Base-by-base conservation (phyloP, 2,797 vertebrate genomes). In the Mormyrus proboscirostris region DNA sequence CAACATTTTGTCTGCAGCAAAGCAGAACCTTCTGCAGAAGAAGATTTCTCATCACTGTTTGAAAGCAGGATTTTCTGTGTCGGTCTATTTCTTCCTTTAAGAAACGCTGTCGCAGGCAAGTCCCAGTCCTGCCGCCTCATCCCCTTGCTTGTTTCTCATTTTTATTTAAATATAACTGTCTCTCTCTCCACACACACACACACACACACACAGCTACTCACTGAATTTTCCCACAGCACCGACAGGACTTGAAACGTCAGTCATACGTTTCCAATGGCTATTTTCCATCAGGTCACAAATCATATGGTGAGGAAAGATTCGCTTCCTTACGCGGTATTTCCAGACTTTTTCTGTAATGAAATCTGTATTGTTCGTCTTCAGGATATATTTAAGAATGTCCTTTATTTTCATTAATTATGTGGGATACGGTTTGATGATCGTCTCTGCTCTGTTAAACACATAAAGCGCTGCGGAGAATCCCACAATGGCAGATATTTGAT, bases 191-290 rank as follows among this genome's bases (percentile, higher is more conserved):
- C 57, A 59, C 7, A 62, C n/a, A 62, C 57, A 25, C 59, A 22
- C 8, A 25, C 22, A 25, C 59, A 9, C 29, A 69, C 65, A 73
- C 82, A 89, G 90, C 90, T 89, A 89, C 88, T 91, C 69, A 86
- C 87, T 84, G 82, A 87, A 84, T 86, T 93, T 93, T 92, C 91
- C 91, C 92, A 92, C 89, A 93, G 91, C 89, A 88, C 50, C 65
- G 25, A 89, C 53, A 89, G 53, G 19, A 87, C 84, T 53, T 51
- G 59, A 38, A 69, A 76, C 86, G 51, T 79, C 79, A 49, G 69
- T 51, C 83, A 50, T 49, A 50, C 49, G 4, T 76, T 25, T 87
- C 10, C 38, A 22, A 87, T 69, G 22, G 38, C 4, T 62, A 53
- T 44, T 65, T 88, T 62, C 86, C 38, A 44, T 55, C 29, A 12